A percentile compares a stretch with the other conserved stretches of the same genome.
Conservation (phyloP, 2,888 invertebrate genomes). For the Stenolophus ochropezus region DNA sequence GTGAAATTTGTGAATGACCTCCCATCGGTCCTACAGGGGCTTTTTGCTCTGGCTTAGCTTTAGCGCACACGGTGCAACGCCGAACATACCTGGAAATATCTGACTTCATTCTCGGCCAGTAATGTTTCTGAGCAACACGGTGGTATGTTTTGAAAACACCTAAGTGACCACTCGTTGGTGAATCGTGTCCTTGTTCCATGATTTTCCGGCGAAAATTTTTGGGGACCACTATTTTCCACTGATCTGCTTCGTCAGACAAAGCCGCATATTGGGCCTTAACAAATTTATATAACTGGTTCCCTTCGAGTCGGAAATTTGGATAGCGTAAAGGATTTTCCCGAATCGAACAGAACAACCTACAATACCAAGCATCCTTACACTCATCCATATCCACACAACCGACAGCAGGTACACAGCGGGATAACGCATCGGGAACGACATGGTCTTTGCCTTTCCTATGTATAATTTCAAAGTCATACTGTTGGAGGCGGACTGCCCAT, state of each 20-base stretch:
- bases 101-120: conserved; percentile 65
- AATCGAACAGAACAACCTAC: neutral
- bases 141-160: conserved; percentile 62
- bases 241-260: conserved; percentile 26
- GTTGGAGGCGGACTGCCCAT: too few species aligned
- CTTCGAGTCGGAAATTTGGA: neutral
- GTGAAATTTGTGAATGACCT: conserved; percentile 53
- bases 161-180: conserved; percentile 63
- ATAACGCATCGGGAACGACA: conserved; percentile 30
- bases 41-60: conserved; percentile 62
- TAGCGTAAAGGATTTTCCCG: neutral
- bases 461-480: neutral
- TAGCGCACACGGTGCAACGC: conserved; percentile 63
- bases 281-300: neutral
- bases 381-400: neutral
- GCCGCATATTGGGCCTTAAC: neutral
- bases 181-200: conserved; percentile 63
- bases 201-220: conserved; percentile 12
- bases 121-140: conserved; percentile 61
- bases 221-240: neutral
- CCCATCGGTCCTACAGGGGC: conserved; percentile 63
- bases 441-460: neutral
- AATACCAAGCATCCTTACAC: neutral
- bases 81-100: conserved; percentile 63
- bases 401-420: conserved; percentile 7